These are phyloP conservation scores for Hippasteria phrygiana DNA, from an alignment of 53 echinoderm and acorn worm genomes.

Conservation along the genomic window DNA sequence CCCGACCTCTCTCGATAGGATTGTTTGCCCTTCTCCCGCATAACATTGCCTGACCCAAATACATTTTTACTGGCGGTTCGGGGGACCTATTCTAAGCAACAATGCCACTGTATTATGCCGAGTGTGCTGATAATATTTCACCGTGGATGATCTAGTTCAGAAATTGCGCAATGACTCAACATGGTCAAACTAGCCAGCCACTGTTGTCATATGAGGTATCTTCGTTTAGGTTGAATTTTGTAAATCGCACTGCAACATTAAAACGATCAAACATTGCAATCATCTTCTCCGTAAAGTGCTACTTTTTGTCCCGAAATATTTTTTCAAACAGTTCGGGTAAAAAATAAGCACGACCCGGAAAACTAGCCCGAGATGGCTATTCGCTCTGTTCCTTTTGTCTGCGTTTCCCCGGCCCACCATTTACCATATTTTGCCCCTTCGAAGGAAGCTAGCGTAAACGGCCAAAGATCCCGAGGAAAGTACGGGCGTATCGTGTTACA, in stretches of 20 bases:
- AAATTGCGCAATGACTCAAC: not conserved
- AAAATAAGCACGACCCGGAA: slow-evolving; percentile 22
- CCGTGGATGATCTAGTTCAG: not conserved
- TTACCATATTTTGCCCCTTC: slow-evolving; percentile 68
- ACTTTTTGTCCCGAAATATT: not conserved
- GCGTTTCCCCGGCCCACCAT: slow-evolving; percentile 47
- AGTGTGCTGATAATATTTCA: slow-evolving; percentile 35
- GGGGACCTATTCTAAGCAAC: slow-evolving; percentile 1
- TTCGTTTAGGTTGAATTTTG: not conserved
- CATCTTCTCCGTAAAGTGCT: not conserved
- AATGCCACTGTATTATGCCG: slow-evolving; percentile 19
- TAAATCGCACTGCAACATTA: not conserved
- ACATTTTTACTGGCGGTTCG: slow-evolving; percentile 41
- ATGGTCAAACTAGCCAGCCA: not conserved
- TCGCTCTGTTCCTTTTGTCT: slow-evolving; percentile 47
- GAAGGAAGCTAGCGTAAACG: slow-evolving; percentile 73
- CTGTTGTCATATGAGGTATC: not conserved
- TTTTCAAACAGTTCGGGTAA: not conserved
- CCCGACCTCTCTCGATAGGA: slow-evolving; percentile 29
- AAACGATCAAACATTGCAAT: not conserved
- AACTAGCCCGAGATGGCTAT: slow-evolving; percentile 35
- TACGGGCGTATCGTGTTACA: slow-evolving; percentile 71
- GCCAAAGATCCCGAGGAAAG: slow-evolving; percentile 59
- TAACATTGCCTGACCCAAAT: slow-evolving; percentile 65
- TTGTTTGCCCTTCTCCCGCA: slow-evolving; percentile 48